Base-by-base conservation (phyloP, 2,113 vertebrate species). In the Seriola dumerili region DNA sequence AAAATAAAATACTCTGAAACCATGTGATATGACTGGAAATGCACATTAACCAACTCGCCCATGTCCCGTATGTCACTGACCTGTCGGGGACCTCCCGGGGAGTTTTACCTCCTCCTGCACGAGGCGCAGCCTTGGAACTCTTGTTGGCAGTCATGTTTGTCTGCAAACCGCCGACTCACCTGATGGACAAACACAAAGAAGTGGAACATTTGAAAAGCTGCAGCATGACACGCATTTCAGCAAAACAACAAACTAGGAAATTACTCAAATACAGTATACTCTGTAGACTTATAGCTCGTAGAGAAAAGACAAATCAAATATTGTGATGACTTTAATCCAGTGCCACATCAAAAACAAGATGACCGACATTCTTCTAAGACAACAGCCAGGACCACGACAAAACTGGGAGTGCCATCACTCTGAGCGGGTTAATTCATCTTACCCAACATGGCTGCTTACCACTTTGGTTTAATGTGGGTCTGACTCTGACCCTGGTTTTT, bases 111-210 rank as follows among this genome's bases (percentile, higher is more conserved):
- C 94, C 96, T 96, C 96, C 96, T 88, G 96, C 92, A 94, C 91
- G 96, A 86, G 96, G 94, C 79, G 88, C 95, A 93, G 97, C 96
- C 93, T 96, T 97, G 94, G 96, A 95, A 91, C 96, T 97, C 95
- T 99, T 99, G 97, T 99, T 99, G 96, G 97, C 98, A 92, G 98
- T 99, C 98, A 99, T 99, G 94, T 95, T 97, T 94, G 94, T 95
- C 96, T 84, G 94, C 94, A 90, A 91, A 91, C 93, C 91, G 81
- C 85, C 92, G 92, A 85, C 95, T 93, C 95, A 95, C 96, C 98
- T 99, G 93, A 21, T 46, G 88, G 88, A 92, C 92, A 94, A 93
- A 86, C 86, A 87, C 62, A 87, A 79, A 2, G 19, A 76, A 11
- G 19, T 46, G 29, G 77, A 4, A 67, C 58, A 78, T 11, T 17